These are phyloP conservation scores for Protula sp. DNA, from an alignment of 2,888 invertebrate species.

Conservation along the genomic window DNA sequence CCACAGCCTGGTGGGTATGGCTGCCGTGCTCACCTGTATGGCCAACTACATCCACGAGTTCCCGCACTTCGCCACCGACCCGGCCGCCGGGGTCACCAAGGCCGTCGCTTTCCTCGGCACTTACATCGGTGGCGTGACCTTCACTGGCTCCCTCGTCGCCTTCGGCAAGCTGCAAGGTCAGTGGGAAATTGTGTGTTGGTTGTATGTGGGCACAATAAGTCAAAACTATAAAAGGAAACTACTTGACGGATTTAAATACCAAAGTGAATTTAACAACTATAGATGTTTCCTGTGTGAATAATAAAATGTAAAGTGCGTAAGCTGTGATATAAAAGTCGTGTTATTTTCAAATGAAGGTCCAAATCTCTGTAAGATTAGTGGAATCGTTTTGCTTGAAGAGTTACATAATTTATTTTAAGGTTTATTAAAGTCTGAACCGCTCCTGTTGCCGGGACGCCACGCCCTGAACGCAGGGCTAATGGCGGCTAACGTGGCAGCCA, in stretches of 20 bases:
- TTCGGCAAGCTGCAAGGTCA: conserved; percentile 78
- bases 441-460: conserved; percentile 77
- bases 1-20: conserved; percentile 77
- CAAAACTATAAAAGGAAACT: neutral
- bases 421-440: conserved; percentile 71
- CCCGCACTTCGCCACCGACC: conserved; percentile 75
- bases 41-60: conserved; percentile 80
- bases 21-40: conserved; percentile 79
- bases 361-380: too few relatives aligned
- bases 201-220: neutral
- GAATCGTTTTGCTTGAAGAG: too few relatives aligned
- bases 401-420: too few relatives aligned
- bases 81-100: conserved; percentile 68
- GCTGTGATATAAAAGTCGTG: too few relatives aligned
- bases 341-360: too few relatives aligned
- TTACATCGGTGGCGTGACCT: conserved; percentile 84
- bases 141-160: conserved; percentile 81
- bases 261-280: too few relatives aligned
- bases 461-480: conserved; percentile 68
- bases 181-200: neutral
- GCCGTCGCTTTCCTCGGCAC: conserved; percentile 81
- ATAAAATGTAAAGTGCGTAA: too few relatives aligned
- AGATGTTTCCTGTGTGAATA: too few relatives aligned
- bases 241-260: too few relatives aligned
- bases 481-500: conserved; percentile 68